Evolutionary conservation across 2,113 vertebrate genomes (phyloP).

Genomic region (Megaceryle torquata): DNA sequence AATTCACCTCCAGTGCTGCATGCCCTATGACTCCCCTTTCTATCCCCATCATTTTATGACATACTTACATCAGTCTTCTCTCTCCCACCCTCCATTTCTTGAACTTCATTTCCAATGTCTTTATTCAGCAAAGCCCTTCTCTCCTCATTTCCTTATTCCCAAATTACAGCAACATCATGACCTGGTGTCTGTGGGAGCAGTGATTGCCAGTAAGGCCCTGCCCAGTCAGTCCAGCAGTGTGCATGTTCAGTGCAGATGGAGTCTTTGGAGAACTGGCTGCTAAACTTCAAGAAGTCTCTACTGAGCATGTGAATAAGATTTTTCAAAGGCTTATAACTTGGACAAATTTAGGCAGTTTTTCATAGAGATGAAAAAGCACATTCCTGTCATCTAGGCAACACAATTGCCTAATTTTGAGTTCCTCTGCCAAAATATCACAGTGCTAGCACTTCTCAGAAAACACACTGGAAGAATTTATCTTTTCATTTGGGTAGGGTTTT

Average conservation of each 20-base stretch:
- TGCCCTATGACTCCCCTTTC: fast-evolving
- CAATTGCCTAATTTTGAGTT: conserved; percentile 15
- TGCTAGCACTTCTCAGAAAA: background rate
- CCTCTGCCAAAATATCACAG: background rate
- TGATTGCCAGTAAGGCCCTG: background rate
- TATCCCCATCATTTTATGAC: fast-evolving
- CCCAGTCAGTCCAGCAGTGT: background rate
- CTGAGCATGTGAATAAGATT: background rate
- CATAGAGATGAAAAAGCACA: conserved; percentile 11
- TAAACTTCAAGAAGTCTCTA: background rate
- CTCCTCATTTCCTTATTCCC: background rate
- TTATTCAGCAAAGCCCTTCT: background rate
- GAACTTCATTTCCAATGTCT: background rate
- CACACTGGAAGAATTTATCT: background rate
- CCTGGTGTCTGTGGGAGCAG: background rate
- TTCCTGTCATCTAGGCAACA: conserved; percentile 20
- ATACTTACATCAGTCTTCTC: background rate
- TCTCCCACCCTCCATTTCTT: background rate
- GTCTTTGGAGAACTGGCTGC: background rate
- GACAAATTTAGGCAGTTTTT: conserved; percentile 34
- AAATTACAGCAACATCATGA: background rate
- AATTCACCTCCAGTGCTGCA: background rate
- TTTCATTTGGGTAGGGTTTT: background rate
- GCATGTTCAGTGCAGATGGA: background rate
- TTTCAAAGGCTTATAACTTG: conserved; percentile 32